Conservation (phyloP, 2,113 vertebrate species). For the Neogobius melanostomus region DNA sequence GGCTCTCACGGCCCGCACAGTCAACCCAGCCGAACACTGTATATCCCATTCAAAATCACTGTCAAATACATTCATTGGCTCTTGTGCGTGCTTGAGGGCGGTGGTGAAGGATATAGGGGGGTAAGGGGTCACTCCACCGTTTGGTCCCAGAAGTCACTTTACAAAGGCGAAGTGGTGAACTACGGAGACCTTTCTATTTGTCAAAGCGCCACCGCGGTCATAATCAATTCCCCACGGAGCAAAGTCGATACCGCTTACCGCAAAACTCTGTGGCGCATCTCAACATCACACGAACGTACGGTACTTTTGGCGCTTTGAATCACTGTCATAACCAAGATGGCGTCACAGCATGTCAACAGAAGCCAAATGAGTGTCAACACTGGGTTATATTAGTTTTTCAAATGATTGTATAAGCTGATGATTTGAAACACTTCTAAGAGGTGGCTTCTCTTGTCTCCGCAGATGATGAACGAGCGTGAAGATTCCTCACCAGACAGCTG, state of each 20-base stretch:
- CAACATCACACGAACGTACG: background rate
- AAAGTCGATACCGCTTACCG: slow-evolving; percentile 23
- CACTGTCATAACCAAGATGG: too few relatives aligned
- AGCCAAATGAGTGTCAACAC: too few relatives aligned
- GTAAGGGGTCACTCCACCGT: slow-evolving; percentile 67
- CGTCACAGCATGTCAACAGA: too few relatives aligned
- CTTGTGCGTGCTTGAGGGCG: too few relatives aligned
- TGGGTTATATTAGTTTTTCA: too few relatives aligned
- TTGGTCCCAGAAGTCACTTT: slow-evolving; percentile 57
- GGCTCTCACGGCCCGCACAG: slow-evolving; percentile 72
- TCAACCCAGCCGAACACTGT: slow-evolving; percentile 33
- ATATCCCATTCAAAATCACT: slow-evolving; percentile 13
- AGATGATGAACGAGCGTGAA: slow-evolving; percentile 88
- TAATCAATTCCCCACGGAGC: slow-evolving; percentile 6
- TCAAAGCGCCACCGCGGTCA: slow-evolving; percentile 34
- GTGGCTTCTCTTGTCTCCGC: slow-evolving; percentile 58
- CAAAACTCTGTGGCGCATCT: slow-evolving; percentile 16
- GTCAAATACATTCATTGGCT: slow-evolving; percentile 52
- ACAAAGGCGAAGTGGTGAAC: slow-evolving; percentile 59
- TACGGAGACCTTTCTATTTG: slow-evolving; percentile 44
- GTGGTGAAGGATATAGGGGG: background rate
- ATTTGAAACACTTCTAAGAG: too few relatives aligned
- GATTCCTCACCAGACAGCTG: slow-evolving; percentile 84
- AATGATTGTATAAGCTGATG: too few relatives aligned
- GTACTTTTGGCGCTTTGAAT: too few relatives aligned